Evolutionary conservation across 2,797 vertebrate genomes (phyloP).

Genomic region (Hemibagrus guttatus): DNA sequence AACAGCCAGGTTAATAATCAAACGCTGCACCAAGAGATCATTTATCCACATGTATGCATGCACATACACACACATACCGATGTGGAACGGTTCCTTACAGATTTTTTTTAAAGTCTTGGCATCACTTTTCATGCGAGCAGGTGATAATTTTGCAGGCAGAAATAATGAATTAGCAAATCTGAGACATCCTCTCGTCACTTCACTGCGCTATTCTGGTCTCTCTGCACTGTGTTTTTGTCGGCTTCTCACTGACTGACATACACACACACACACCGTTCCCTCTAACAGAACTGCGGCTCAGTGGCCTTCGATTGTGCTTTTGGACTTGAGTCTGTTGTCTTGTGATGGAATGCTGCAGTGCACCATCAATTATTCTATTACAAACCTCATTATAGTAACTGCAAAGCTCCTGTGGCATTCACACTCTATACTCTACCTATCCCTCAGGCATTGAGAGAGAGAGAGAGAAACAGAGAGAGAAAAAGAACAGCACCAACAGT

Average conservation of each 20-base stretch:
- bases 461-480: neutral
- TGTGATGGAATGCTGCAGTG: slow-evolving; percentile 37
- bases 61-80: slow-evolving; percentile 18
- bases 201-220: slow-evolving; percentile 6
- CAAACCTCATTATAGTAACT: slow-evolving; percentile 52
- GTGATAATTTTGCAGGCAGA: neutral
- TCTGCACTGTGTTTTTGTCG: slow-evolving; percentile 9
- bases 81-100: neutral
- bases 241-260: slow-evolving; percentile 7
- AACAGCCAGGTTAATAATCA: slow-evolving; percentile 59
- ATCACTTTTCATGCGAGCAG: slow-evolving; percentile 7
- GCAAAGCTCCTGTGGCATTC: slow-evolving; percentile 33
- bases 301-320: slow-evolving; percentile 7
- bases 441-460: neutral
- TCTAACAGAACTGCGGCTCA: slow-evolving; percentile 6
- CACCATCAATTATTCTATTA: slow-evolving; percentile 54
- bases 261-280: neutral
- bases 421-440: slow-evolving; percentile 30
- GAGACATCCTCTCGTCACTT: neutral
- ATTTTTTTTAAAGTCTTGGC: neutral
- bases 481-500: neutral
- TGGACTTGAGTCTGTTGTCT: slow-evolving; percentile 25
- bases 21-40: slow-evolving; percentile 50
- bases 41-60: slow-evolving; percentile 47
- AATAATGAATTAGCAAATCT: slow-evolving; percentile 9